Conservation (phyloP, 2,888 invertebrate genomes). For the Adineta ricciae region DNA sequence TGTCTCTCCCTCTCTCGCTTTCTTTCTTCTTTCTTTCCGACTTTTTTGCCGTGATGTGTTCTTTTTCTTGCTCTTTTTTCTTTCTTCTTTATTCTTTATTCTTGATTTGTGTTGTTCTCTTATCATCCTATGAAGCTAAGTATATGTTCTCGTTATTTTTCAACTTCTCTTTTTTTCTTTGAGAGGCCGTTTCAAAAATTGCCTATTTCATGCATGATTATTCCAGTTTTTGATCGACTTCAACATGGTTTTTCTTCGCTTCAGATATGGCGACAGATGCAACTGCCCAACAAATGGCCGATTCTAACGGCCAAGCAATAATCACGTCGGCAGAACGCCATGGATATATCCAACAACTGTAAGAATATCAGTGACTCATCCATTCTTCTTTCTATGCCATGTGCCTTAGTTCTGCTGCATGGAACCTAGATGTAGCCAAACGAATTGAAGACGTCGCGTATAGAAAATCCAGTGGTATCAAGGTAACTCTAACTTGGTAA, state of each 20-base stretch:
- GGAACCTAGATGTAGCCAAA: not conserved
- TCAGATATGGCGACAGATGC: not conserved
- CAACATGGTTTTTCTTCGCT: not conserved
- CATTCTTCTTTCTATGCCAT: too few species aligned
- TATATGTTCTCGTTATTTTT: not conserved
- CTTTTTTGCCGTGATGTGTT: too few species aligned
- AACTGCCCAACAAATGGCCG: not conserved
- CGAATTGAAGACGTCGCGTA: not conserved
- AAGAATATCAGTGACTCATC: not conserved
- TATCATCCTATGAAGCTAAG: not conserved
- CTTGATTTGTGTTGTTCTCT: not conserved
- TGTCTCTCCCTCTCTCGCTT: not conserved
- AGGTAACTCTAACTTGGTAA: not conserved
- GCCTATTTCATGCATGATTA: not conserved
- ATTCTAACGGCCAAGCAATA: not conserved
- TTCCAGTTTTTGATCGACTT: not conserved
- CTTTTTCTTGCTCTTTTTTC: not conserved
- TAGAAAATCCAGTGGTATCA: not conserved
- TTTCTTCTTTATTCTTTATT: not conserved
- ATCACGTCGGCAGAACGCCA: not conserved
- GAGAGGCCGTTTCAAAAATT: not conserved
- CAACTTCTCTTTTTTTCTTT: not conserved
- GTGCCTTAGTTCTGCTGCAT: not conserved
- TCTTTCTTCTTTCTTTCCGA: too few species aligned
- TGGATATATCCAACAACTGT: not conserved